Evolutionary conservation across 2,113 vertebrate genomes (phyloP).

Genomic region (Uropsilus gracilis): DNA sequence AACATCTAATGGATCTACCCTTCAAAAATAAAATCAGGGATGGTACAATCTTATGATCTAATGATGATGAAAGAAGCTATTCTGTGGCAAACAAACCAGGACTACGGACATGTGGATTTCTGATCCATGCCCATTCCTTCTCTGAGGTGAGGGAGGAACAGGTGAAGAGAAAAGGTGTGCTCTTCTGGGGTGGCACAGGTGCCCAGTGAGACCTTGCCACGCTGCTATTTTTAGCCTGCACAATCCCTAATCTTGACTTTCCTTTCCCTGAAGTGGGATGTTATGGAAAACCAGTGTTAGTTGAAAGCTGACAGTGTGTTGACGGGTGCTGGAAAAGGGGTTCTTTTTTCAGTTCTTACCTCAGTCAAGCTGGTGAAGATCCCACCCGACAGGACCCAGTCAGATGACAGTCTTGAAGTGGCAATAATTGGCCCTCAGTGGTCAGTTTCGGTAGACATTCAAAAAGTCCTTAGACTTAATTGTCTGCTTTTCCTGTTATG

Average conservation of each 20-base stretch:
- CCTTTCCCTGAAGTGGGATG: neutral
- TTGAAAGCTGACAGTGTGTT: neutral
- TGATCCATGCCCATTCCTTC: accelerated
- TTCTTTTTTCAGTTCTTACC: neutral
- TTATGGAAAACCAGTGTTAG: neutral
- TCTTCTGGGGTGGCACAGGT: neutral
- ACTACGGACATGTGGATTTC: neutral
- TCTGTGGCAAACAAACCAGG: neutral
- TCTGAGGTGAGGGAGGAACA: neutral
- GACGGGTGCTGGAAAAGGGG: neutral
- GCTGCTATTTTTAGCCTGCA: neutral
- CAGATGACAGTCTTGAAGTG: neutral
- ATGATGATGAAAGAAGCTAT: neutral
- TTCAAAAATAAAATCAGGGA: neutral
- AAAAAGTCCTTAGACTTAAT: conserved; percentile 23
- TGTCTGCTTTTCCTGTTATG: conserved; percentile 2
- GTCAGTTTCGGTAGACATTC: neutral
- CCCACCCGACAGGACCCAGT: neutral
- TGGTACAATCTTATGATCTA: neutral
- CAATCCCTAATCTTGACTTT: neutral
- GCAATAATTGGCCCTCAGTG: neutral
- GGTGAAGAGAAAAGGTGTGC: neutral
- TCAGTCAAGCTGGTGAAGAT: neutral
- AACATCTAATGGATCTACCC: neutral
- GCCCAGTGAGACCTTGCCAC: neutral